These are phyloP conservation scores for Homalodisca vitripennis DNA, from an alignment of 1,140 invertebrate genomes.

Conservation along the genomic window DNA sequence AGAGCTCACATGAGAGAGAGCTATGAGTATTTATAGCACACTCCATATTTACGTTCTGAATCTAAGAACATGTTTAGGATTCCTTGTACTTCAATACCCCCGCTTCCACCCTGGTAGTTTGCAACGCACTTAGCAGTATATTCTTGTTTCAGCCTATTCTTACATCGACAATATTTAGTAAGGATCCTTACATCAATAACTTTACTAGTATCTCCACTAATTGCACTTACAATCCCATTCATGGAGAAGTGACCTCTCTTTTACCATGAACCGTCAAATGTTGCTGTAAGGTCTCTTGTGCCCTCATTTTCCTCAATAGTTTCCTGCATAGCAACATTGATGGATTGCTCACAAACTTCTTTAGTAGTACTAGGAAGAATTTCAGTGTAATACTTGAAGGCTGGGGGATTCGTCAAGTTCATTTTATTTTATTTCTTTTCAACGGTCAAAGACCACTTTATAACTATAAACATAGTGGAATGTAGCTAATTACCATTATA, in stretches of 20 bases:
- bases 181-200: slow-evolving; percentile 32
- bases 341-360: slow-evolving; percentile 1
- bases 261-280: slow-evolving; percentile 26
- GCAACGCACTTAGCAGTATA: not conserved
- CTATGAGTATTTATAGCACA: not conserved
- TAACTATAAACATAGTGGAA: too few relatives aligned
- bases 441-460: too few relatives aligned
- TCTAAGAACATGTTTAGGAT: not conserved
- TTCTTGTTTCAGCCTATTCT: not conserved
- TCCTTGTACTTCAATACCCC: not conserved
- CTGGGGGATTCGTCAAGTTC: not conserved
- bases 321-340: slow-evolving; percentile 2
- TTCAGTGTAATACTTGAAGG: not conserved
- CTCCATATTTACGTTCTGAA: not conserved
- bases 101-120: not conserved
- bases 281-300: not conserved
- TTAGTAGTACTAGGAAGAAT: not conserved
- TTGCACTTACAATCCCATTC: slow-evolving; percentile 3
- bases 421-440: too few relatives aligned
- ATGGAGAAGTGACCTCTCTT: not conserved
- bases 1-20: too few relatives aligned
- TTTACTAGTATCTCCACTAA: slow-evolving; percentile 21
- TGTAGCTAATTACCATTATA: too few relatives aligned
- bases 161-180: slow-evolving; percentile 18
- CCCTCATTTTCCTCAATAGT: slow-evolving; percentile 8